Evolutionary conservation across 2,113 vertebrate genomes (phyloP), one percentile per base, ranked within the genome.

Genomic region (Dasyprocta punctata): DNA sequence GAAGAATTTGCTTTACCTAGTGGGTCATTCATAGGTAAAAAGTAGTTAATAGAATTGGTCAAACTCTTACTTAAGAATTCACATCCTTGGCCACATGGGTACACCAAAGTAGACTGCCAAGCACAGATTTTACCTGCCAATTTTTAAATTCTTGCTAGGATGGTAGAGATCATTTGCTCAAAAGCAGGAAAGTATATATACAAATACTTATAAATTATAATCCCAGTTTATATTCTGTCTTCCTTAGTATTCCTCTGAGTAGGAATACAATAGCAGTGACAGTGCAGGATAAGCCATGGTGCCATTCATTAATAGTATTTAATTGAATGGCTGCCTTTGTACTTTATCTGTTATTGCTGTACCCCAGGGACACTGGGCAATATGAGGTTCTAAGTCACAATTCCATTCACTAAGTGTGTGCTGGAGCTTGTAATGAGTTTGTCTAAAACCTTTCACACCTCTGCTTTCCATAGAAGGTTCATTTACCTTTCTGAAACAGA

Each of bases 401-500:
- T 98, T 97, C 94, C 95, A 96, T 97, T 98, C 97, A 98, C 97
- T 96, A 98, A 98, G 91, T 98, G 98, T 98, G 98, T 98, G 98
- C 95, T 98, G 98, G 98, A 98, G 98, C 98, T 98, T 99, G 98
- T 98, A 98, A 99, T 98, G 98, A 98, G 97, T 98, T 99, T 98
- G 97, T 99, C 98, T 98, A 98, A 98, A 98, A 98, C 94, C 96
- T 98, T 99, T 98, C 98, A 98, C 97, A 98, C 98, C 98, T 98
- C 96, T 98, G 97, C 96, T 98, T 99, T 98, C 97, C 97, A 98
- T 97, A 98, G 97, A 99, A 98, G 97, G 93, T 98, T 99, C 98
- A 98, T 98, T 99, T 98, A 98, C 98, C 97, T 98, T 98, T 98
- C 96, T 67, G 97, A 98, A 98, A 98, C 96, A 98, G 98, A 99